Evolutionary conservation across 2,888 invertebrate genomes (phyloP).

Genomic region (Lamellibrachia satsuma): DNA sequence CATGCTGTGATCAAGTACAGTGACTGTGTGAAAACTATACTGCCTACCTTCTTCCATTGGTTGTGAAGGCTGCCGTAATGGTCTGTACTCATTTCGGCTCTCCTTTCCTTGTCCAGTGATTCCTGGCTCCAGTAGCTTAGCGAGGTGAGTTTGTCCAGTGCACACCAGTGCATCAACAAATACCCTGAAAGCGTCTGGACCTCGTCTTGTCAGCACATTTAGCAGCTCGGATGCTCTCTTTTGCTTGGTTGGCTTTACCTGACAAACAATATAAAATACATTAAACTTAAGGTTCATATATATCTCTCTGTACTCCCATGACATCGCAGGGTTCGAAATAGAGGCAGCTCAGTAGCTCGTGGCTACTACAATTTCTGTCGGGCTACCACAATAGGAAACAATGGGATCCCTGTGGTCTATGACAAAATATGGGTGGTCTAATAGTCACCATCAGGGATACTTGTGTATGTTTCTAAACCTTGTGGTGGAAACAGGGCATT

Average conservation of each 20-base stretch:
- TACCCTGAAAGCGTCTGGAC: background rate
- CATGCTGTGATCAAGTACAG: too few relatives aligned
- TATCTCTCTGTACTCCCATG: too few relatives aligned
- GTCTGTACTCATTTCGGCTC: background rate
- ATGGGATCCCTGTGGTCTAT: too few relatives aligned
- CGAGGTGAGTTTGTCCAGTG: background rate
- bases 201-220: background rate
- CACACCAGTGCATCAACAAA: background rate
- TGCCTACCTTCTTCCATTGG: background rate
- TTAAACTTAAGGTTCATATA: too few relatives aligned
- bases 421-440: too few relatives aligned
- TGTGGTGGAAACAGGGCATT: too few relatives aligned
- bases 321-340: too few relatives aligned
- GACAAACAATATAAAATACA: background rate
- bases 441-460: too few relatives aligned
- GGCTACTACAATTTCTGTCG: too few relatives aligned
- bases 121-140: background rate
- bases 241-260: background rate
- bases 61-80: background rate
- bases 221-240: conserved; percentile 3
- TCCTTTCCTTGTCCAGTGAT: background rate
- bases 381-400: too few relatives aligned
- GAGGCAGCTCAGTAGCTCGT: too few relatives aligned
- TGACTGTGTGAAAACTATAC: background rate
- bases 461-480: too few relatives aligned